phyloP scores from a whole-genome alignment of 2,888 invertebrate species.

The Tinea semifulvella region DNA sequence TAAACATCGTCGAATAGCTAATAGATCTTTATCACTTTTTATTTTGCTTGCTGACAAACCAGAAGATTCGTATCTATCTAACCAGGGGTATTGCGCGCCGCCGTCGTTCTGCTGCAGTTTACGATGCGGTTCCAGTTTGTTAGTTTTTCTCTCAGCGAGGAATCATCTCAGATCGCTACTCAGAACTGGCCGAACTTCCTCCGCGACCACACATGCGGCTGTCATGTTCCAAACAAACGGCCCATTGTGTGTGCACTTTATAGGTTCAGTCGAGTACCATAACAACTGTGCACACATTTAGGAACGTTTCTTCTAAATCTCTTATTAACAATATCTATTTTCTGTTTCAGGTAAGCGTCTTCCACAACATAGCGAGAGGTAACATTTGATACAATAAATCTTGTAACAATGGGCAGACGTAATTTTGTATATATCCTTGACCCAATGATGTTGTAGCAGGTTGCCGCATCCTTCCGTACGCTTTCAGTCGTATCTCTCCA shows the following conservation, averaged over 20 bases:
- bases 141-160: constrained; percentile 29
- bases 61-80: not conserved
- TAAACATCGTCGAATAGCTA: not conserved
- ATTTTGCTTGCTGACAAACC: not conserved
- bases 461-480: constrained; percentile 13
- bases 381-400: constrained; percentile 6
- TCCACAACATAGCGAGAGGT: not conserved
- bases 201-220: constrained; percentile 8
- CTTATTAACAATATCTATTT: constrained; percentile 3
- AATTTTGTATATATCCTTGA: constrained; percentile 30
- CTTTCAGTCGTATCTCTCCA: constrained; percentile 11
- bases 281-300: constrained; percentile 3
- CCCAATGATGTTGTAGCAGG: constrained; percentile 23
- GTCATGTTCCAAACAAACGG: constrained; percentile 22
- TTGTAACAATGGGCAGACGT: constrained; percentile 1
- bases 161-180: constrained; percentile 12
- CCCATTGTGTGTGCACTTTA: constrained; percentile 16
- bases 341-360: constrained; percentile 6
- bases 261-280: not conserved
- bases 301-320: constrained; percentile 1
- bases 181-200: constrained; percentile 12
- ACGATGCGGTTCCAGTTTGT: constrained; percentile 37
- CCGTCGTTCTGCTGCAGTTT: constrained; percentile 25
- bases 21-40: not conserved
- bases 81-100: constrained; percentile 22